A percentile compares a stretch with the other conserved stretches of the same genome.
Conservation (phyloP, 2,113 vertebrate species). For the Pelodiscus sinensis region DNA sequence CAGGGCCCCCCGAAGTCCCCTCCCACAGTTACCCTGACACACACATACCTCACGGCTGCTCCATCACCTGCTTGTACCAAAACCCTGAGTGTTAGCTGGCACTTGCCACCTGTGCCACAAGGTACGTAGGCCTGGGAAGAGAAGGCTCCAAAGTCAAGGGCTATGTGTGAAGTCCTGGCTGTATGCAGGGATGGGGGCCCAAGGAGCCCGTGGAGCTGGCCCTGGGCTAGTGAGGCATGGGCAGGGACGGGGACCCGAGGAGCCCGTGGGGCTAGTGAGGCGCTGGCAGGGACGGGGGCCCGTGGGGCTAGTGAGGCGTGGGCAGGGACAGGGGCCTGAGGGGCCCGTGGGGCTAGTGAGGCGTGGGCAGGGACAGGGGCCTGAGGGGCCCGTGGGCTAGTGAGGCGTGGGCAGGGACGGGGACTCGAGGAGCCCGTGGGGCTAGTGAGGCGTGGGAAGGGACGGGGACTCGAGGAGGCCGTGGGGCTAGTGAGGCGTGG, state of each 20-base stretch:
- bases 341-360: not conserved
- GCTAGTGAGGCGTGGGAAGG: no score
- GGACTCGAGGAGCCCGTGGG: accelerated
- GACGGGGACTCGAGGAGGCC: not conserved
- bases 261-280: not conserved
- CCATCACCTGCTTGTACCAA: not conserved
- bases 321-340: no score
- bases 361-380: no score
- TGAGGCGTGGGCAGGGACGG: no score
- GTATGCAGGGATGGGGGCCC: not conserved
- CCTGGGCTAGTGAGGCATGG: not conserved
- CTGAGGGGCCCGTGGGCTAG: accelerated
- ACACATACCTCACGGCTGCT: not conserved
- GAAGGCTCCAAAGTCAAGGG: not conserved
- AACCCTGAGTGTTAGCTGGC: not conserved
- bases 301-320: no score
- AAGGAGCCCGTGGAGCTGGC: not conserved
- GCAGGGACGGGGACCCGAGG: not conserved
- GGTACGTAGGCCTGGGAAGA: not conserved
- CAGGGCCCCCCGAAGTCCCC: not conserved
- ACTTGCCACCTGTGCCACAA: not conserved
- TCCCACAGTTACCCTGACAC: not conserved
- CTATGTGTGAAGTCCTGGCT: not conserved
- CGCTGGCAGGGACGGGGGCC: no score
- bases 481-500: no score